A percentile compares a stretch with the other conserved stretches of the same genome.
phyloP scores from a whole-genome alignment of 2,113 vertebrate genomes.

The Trogon surrucura region DNA sequence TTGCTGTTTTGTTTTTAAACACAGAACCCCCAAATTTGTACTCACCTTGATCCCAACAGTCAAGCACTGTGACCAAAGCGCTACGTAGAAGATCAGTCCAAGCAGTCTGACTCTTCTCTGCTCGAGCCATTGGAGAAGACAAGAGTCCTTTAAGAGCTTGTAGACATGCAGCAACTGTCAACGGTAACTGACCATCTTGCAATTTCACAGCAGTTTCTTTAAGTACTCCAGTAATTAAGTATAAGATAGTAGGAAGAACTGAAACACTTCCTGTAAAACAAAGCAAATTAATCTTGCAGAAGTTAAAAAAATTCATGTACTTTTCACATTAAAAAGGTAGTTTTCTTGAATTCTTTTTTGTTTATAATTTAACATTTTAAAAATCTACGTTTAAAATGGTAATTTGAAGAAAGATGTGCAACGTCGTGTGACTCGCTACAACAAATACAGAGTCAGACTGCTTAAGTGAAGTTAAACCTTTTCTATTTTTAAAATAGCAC shows the following conservation, averaged over 20 bases:
- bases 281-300: not conserved
- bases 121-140: slow-evolving; percentile 88
- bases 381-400: not conserved
- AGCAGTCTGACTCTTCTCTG: slow-evolving; percentile 86
- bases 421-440: not conserved
- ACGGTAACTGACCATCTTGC: slow-evolving; percentile 58
- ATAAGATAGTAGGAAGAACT: slow-evolving; percentile 90
- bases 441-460: not conserved
- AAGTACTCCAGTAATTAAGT: slow-evolving; percentile 89
- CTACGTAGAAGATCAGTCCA: slow-evolving; percentile 87
- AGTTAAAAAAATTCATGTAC: not conserved
- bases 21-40: not conserved
- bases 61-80: slow-evolving; percentile 84
- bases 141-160: slow-evolving; percentile 87
- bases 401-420: not conserved
- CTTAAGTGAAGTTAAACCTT: not conserved
- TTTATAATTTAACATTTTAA: not conserved
- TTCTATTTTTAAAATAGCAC: not conserved
- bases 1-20: not conserved
- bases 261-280: slow-evolving; percentile 88
- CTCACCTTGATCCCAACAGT: slow-evolving; percentile 83
- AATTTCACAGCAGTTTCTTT: slow-evolving; percentile 81
- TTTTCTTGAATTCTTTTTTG: not conserved
- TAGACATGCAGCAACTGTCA: slow-evolving; percentile 79
- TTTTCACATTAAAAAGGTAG: not conserved